Evolutionary conservation across 2,113 vertebrate genomes (phyloP), one percentile per base, ranked within the genome.

Genomic region (Podarcis raffonei): DNA sequence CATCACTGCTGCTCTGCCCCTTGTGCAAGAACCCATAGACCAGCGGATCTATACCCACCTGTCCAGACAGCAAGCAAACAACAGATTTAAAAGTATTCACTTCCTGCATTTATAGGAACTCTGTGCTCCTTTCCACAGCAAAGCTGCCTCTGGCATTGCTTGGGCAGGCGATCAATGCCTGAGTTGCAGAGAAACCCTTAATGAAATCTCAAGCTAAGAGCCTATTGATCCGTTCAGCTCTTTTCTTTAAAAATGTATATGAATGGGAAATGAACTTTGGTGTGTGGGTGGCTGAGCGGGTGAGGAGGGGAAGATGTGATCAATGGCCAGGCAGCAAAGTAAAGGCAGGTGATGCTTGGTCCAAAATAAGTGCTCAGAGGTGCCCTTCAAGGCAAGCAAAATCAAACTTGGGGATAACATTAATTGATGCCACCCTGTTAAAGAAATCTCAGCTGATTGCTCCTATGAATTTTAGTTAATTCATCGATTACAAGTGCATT

Each of bases 201-300:
- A 88, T 88, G 87, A 88, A 88, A 88, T 88, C 80, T 88, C 87
- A 83, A 32, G 71, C 80, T 88, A 88, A 88, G 87, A 88, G 87
- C 80, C 87, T 88, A 88, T 88, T 83, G 87, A 88, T 88, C 48
- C 48, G 30, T 32, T 48, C 80, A 18, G 9, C 80, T 83, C 80
- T 76, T 88, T 65, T 66, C 80, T 88, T 88, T 83, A 83, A 88
- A 88, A 83, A 83, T 88, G 80, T 83, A 83, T 83, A 76, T 88
- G 87, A 88, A 88, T 88, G 80, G 87, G 71, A 35, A 76, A 83
- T 59, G 59, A 48, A 42, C 32, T 32, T n/a, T 42, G 72, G 18
- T 22, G 6, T 53, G 85, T 11, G 27, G 25, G 79, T 15, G 6
- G 53, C 3, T 1, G 69, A 76, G 79, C 9, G 11, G 53, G 6